Percentiles rank a stretch among this genome's conserved stretches.
phyloP scores from a whole-genome alignment of 2,888 invertebrate species.

The Melanchra persicariae region DNA sequence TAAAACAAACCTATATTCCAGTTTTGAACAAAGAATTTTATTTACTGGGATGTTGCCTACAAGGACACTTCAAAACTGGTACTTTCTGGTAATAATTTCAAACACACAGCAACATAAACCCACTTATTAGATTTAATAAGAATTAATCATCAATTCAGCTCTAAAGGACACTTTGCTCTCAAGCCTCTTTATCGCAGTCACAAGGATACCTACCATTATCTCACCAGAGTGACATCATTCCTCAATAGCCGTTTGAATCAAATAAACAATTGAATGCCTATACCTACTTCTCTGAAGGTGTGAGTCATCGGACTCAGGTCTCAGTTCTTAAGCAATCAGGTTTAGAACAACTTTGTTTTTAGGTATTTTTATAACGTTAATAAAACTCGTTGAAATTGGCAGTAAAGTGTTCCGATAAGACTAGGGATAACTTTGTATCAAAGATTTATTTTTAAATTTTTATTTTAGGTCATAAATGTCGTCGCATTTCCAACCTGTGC shows the following conservation, averaged over 20 bases:
- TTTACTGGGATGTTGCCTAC: no score
- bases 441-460: background rate
- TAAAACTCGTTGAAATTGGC: slow-evolving; percentile 17
- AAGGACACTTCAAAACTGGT: no score
- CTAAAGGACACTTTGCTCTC: background rate
- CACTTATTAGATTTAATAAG: background rate
- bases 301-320: slow-evolving; percentile 34
- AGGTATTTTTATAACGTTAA: slow-evolving; percentile 31
- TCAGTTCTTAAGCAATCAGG: slow-evolving; percentile 23
- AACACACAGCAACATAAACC: background rate
- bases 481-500: background rate
- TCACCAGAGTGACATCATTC: slow-evolving; percentile 45
- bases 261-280: slow-evolving; percentile 39
- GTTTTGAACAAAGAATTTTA: no score
- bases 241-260: slow-evolving; percentile 21
- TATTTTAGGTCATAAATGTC: background rate
- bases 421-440: slow-evolving; percentile 4
- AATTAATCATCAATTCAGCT: background rate
- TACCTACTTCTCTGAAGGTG: slow-evolving; percentile 26
- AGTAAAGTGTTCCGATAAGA: slow-evolving; percentile 7
- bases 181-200: background rate
- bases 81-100: background rate
- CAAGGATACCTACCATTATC: slow-evolving; percentile 13
- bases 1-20: no score
- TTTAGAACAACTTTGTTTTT: slow-evolving; percentile 29